Evolutionary conservation across 2,113 vertebrate species (phyloP).

Genomic region (Lycaon pictus): DNA sequence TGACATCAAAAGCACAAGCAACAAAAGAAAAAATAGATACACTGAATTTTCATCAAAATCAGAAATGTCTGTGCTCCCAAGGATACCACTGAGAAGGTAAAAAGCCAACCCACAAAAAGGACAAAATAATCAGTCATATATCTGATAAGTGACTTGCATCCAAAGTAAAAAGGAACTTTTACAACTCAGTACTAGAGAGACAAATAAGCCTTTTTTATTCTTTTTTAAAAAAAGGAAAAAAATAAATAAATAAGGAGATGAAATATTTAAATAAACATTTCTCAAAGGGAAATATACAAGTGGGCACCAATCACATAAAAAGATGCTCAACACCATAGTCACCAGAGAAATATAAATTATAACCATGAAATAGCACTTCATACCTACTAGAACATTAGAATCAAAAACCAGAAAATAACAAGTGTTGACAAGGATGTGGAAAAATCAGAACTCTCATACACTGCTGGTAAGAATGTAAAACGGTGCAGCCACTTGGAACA

Average conservation of each 20-base stretch:
- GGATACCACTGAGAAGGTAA: neutral
- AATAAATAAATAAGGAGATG: neutral
- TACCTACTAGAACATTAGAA: neutral
- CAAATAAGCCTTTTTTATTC: neutral
- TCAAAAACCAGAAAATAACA: neutral
- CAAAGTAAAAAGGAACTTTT: neutral
- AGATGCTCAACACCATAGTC: neutral
- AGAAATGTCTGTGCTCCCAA: conserved; percentile 2
- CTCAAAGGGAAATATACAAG: neutral
- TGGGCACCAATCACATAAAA: neutral
- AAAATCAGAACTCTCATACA: neutral
- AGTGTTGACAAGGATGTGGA: neutral
- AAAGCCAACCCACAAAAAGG: neutral
- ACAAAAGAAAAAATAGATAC: conserved; percentile 20
- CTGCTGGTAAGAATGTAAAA: neutral
- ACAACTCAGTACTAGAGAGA: neutral
- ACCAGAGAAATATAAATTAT: conserved; percentile 36
- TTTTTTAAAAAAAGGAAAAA: neutral
- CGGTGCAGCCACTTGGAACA: neutral
- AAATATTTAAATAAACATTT: neutral
- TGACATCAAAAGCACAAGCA: neutral
- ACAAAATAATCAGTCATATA: neutral
- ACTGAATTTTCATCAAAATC: conserved; percentile 17
- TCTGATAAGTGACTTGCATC: neutral
- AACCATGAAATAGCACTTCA: conserved; percentile 7